Percentiles rank a stretch among this genome's conserved stretches.
Conservation (phyloP, 92 coral and sea anemone genomes). For the Phenganax stokvisi region DNA sequence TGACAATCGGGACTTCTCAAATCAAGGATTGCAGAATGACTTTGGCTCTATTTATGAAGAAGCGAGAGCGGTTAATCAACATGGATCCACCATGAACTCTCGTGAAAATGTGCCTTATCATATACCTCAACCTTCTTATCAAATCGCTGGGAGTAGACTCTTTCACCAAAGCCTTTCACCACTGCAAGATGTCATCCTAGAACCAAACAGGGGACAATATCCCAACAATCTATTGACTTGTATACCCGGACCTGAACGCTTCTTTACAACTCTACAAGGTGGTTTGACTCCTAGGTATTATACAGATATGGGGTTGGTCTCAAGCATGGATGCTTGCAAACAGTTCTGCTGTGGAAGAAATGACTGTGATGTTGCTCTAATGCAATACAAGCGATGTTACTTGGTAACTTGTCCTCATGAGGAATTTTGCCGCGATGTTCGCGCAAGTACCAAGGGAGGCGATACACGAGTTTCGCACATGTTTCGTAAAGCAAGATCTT, state of each 20-base stretch:
- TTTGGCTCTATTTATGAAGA: neutral
- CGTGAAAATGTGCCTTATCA: neutral
- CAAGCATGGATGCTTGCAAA: constrained; percentile 52
- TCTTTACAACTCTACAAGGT: constrained; percentile 67
- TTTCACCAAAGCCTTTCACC: constrained; percentile 5
- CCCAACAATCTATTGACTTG: constrained; percentile 36
- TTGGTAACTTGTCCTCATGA: constrained; percentile 58
- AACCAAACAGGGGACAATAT: neutral
- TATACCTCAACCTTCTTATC: neutral
- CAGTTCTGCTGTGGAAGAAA: constrained; percentile 55
- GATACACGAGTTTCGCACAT: constrained; percentile 42
- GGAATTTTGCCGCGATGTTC: constrained; percentile 21
- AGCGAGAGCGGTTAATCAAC: neutral
- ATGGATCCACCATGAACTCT: neutral
- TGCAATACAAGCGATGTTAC: constrained; percentile 59
- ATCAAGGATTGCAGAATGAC: neutral
- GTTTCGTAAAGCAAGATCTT: constrained; percentile 16
- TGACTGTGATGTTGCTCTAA: constrained; percentile 70
- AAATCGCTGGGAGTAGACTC: neutral
- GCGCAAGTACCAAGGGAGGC: constrained; percentile 27
- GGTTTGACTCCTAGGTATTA: constrained; percentile 81
- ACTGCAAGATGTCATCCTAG: neutral
- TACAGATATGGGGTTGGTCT: constrained; percentile 51
- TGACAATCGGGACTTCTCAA: neutral
- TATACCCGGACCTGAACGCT: constrained; percentile 41